phyloP scores from a whole-genome alignment of 2,113 vertebrate species.

The Eleginops maclovinus region DNA sequence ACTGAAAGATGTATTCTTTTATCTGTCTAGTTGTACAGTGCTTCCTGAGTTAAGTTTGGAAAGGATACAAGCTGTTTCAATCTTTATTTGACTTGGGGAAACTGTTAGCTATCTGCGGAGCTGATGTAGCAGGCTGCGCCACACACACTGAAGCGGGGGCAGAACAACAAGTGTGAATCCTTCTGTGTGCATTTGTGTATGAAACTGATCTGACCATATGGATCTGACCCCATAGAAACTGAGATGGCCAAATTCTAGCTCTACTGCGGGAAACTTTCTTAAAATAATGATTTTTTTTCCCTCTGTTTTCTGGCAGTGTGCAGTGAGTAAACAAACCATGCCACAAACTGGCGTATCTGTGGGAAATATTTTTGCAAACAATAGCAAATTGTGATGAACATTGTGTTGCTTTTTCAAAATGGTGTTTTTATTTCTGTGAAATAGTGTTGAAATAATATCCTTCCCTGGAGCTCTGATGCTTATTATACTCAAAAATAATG shows the following conservation, averaged over 20 bases:
- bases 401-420: neutral
- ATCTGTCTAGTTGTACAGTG: too few species aligned
- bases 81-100: too few species aligned
- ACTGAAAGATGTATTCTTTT: too few species aligned
- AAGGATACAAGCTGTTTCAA: too few species aligned
- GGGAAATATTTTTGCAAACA: constrained; percentile 31
- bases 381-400: constrained; percentile 4
- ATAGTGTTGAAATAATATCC: constrained; percentile 46
- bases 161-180: too few species aligned
- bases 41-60: too few species aligned
- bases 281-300: neutral
- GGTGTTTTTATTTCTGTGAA: constrained; percentile 31
- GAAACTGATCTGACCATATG: too few species aligned
- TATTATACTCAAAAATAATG: constrained; percentile 40
- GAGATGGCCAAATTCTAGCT: neutral
- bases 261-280: neutral
- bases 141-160: too few species aligned
- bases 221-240: neutral
- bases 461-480: constrained; percentile 34
- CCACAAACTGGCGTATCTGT: neutral
- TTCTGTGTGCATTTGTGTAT: too few species aligned
- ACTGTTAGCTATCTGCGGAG: too few species aligned
- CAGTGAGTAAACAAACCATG: neutral
- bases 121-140: too few species aligned
- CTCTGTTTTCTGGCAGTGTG: neutral